Evolutionary conservation across 2,113 vertebrate species (phyloP).

Genomic region (Lagopus muta): DNA sequence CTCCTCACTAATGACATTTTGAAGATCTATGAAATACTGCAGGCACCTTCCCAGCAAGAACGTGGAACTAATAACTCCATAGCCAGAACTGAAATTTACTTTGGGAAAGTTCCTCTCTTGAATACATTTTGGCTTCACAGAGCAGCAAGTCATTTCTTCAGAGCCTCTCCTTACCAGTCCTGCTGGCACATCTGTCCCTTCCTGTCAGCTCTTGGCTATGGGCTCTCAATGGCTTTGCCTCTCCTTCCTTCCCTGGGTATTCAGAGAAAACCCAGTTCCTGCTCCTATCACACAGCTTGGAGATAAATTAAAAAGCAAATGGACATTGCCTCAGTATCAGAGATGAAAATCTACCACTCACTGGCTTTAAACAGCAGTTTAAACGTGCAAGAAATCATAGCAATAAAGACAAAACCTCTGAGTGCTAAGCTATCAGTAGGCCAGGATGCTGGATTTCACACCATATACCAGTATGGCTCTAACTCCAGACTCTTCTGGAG

Average conservation of each 20-base stretch:
- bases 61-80: not conserved
- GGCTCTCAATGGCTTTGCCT: not conserved
- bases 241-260: not conserved
- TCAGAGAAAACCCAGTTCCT: not conserved
- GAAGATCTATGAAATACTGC: not conserved
- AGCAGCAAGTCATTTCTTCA: not conserved
- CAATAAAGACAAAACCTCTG: not conserved
- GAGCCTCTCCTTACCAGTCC: not conserved
- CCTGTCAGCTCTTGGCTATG: not conserved
- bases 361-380: not conserved
- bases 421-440: not conserved
- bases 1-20: not conserved
- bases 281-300: not conserved
- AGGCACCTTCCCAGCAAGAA: not conserved
- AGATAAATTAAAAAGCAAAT: not conserved
- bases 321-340: not conserved
- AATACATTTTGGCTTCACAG: not conserved
- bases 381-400: not conserved
- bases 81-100: not conserved
- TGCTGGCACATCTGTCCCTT: not conserved
- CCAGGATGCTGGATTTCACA: not conserved
- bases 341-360: not conserved
- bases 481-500: not conserved
- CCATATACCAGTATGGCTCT: fast-evolving
- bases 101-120: not conserved